Conservation (phyloP, 2,797 vertebrate species). For the Sebastes iracundus region DNA sequence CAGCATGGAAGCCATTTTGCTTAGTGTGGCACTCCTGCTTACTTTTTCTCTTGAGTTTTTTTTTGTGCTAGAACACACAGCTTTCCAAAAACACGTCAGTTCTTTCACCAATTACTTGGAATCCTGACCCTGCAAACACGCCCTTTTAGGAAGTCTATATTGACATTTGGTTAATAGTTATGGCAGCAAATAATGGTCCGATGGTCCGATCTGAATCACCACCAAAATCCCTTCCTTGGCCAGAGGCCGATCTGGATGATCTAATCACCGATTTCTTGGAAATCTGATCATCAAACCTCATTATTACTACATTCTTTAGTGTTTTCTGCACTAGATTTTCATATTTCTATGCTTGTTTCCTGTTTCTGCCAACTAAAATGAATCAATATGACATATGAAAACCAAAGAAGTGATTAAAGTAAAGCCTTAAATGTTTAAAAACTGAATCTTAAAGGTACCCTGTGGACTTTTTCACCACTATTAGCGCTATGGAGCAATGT, state of each 20-base stretch:
- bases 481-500: no score
- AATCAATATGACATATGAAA: background rate
- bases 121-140: background rate
- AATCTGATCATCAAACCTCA: background rate
- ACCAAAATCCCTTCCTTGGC: background rate
- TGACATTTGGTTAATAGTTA: background rate
- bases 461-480: background rate
- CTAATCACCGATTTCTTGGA: background rate
- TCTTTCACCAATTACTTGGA: background rate
- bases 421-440: background rate
- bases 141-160: background rate
- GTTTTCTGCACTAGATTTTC: background rate
- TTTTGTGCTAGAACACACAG: background rate
- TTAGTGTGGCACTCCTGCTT: background rate
- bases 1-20: constrained; percentile 46
- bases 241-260: background rate
- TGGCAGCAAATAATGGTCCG: background rate
- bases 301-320: no score
- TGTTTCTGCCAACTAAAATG: background rate
- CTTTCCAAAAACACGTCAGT: background rate
- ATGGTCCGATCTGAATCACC: background rate
- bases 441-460: background rate
- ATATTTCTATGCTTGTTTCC: background rate
- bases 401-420: no score
- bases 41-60: background rate